These are phyloP conservation scores for Agrochola lota DNA, from an alignment of 2,888 invertebrate genomes.

Conservation along the genomic window DNA sequence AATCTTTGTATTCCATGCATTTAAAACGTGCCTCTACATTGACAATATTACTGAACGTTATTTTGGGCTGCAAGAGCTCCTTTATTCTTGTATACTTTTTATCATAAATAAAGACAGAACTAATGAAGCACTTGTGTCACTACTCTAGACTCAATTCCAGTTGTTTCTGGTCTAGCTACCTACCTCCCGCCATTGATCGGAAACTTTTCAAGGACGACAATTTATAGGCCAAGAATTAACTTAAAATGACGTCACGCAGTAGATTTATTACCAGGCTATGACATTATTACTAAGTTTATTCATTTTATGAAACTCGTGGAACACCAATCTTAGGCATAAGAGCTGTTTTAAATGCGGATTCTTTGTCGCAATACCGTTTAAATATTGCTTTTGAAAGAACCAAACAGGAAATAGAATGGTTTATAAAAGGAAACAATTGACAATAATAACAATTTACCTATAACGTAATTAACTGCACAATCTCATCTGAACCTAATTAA, in stretches of 20 bases:
- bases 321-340: not conserved
- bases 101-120: not conserved
- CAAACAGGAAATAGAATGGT: slow-evolving; percentile 8
- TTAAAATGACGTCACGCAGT: slow-evolving; percentile 16
- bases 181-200: slow-evolving; percentile 14
- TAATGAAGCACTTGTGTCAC: not conserved
- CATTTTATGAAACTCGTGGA: slow-evolving; percentile 10
- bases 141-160: not conserved
- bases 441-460: not conserved
- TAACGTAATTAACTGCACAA: too few relatives aligned
- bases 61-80: not conserved
- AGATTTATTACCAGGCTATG: slow-evolving; percentile 33
- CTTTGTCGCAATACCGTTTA: not conserved
- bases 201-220: slow-evolving; percentile 27
- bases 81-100: too few relatives aligned
- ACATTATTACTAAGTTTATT: slow-evolving; percentile 14
- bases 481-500: not conserved
- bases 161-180: slow-evolving; percentile 29
- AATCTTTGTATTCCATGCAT: not conserved
- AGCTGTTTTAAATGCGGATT: not conserved
- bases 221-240: slow-evolving; percentile 37
- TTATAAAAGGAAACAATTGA: not conserved
- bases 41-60: too few relatives aligned
- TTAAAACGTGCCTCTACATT: not conserved
- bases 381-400: not conserved